phyloP scores from a whole-genome alignment of 1,140 invertebrate species.

The Drosophila lacertosa region DNA sequence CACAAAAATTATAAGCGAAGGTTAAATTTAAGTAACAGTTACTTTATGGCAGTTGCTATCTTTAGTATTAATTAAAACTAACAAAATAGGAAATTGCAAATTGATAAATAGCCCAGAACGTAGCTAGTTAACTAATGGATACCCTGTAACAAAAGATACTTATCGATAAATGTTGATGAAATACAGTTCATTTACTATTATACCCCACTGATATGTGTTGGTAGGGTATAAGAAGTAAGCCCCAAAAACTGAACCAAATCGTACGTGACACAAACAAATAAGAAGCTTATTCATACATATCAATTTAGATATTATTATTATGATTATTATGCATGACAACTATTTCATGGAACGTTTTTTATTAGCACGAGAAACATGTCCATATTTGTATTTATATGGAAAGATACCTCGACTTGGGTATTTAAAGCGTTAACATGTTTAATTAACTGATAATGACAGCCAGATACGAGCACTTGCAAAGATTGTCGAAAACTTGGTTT shows the following conservation, averaged over 20 bases:
- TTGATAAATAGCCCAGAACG: slow-evolving; percentile 53
- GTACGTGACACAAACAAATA: slow-evolving; percentile 49
- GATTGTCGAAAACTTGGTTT: not conserved
- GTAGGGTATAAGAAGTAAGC: not conserved
- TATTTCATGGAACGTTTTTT: not conserved
- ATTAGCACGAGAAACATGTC: not conserved
- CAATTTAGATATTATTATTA: slow-evolving; percentile 41
- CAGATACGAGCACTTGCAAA: slow-evolving; percentile 1
- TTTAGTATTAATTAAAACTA: slow-evolving; percentile 77
- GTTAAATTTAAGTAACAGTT: slow-evolving; percentile 59
- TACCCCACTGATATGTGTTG: no score
- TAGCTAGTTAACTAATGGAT: no score
- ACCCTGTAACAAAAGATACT: no score
- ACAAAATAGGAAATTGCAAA: slow-evolving; percentile 76
- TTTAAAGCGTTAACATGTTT: slow-evolving; percentile 35
- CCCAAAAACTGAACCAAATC: slow-evolving; percentile 51
- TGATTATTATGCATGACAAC: slow-evolving; percentile 23
- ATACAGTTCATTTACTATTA: no score
- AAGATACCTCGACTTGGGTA: not conserved
- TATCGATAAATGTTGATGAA: no score
- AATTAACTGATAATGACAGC: slow-evolving; percentile 42
- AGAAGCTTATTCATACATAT: slow-evolving; percentile 49
- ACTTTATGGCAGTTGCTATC: slow-evolving; percentile 53
- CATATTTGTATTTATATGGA: not conserved
- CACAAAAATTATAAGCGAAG: slow-evolving; percentile 63